Evolutionary conservation across 2,888 invertebrate species (phyloP), one percentile per base, ranked within the genome.

Genomic region (Volucella inflata): DNA sequence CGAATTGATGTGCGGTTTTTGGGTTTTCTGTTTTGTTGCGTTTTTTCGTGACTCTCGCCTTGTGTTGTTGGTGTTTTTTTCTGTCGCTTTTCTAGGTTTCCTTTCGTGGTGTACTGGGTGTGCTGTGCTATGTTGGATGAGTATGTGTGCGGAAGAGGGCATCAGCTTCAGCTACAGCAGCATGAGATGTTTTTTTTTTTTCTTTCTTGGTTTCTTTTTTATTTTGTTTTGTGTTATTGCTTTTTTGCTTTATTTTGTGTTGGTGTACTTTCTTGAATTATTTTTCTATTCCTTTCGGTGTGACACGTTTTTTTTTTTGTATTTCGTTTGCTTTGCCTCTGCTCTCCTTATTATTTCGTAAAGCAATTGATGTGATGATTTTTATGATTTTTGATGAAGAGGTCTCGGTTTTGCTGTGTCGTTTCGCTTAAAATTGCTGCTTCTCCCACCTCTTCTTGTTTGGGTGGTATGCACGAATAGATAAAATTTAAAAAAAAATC

Each of bases 171-270:
- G 21, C 21, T 21, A 6, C 30, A 30, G 71, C 84, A 80, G 71
- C 84, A 80, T 79, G 65, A 80, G 79, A 84, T 84, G 83, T 74
- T 84, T 55, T 64, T 70, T 75, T 62, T 55, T 70, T 80, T 75
- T 51, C 48, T 48, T 65, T 55, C 0, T 72, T 62, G 14, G n/a
- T 71, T 44, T 59, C 16, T 51, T 57, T 11, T 70, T 38, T 50
- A 6, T 55, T 64, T 70, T 75, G 62, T 55, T 64, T 80, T 79
- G 59, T 64, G 64, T 78, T 6, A 9, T 71, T 59, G 40, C 48
- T 48, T 60, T 55, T 0, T 72, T 62, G 14, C 14, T 71, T 44
- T 59, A 16, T 51, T 57, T 11, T 70, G 21, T 11, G n/a, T 60
- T 12, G 53, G 68, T 84, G 62, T 59, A 76, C 68, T 81, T 81